Percentiles rank a stretch among this genome's conserved stretches.
phyloP scores from a whole-genome alignment of 53 echinoderm and acorn worm species.

The Actinopyga echinites region DNA sequence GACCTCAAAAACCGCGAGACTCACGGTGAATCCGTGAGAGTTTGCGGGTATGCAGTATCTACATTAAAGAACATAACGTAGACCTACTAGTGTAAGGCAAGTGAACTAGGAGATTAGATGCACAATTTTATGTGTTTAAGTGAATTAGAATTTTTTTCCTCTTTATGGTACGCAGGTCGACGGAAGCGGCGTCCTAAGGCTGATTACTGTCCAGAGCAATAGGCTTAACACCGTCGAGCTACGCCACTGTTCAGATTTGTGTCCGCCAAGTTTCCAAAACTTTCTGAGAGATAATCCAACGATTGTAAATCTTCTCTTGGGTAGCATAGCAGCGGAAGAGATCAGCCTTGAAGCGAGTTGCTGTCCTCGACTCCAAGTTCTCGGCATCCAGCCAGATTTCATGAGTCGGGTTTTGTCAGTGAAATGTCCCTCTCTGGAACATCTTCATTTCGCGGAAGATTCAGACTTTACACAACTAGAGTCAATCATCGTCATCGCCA shows the following conservation, averaged over 20 bases:
- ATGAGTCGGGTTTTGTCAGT: constrained; percentile 67
- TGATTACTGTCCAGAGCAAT: constrained; percentile 71
- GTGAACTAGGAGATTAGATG: no score
- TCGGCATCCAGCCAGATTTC: constrained; percentile 79
- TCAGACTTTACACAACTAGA: constrained; percentile 49
- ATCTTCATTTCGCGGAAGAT: constrained; percentile 73
- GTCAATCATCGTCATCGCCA: constrained; percentile 71
- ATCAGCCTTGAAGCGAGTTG: constrained; percentile 62
- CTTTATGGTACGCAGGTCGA: constrained; percentile 62
- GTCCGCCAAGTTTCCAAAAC: constrained; percentile 61
- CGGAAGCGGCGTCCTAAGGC: constrained; percentile 77
- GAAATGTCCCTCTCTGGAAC: constrained; percentile 72
- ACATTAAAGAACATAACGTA: no score
- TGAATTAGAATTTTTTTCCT: not conserved
- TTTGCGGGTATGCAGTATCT: no score
- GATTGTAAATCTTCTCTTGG: constrained; percentile 63
- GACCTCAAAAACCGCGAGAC: no score
- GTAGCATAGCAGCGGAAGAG: constrained; percentile 70
- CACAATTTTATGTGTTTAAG: no score
- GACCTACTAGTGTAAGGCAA: no score
- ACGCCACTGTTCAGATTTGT: constrained; percentile 72
- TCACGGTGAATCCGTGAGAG: no score
- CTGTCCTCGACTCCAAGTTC: constrained; percentile 71
- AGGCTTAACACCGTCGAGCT: constrained; percentile 74
- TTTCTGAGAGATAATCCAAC: constrained; percentile 78